Conservation (phyloP, 92 coral and sea anemone genomes). For the Umimayanthus kanabou region DNA sequence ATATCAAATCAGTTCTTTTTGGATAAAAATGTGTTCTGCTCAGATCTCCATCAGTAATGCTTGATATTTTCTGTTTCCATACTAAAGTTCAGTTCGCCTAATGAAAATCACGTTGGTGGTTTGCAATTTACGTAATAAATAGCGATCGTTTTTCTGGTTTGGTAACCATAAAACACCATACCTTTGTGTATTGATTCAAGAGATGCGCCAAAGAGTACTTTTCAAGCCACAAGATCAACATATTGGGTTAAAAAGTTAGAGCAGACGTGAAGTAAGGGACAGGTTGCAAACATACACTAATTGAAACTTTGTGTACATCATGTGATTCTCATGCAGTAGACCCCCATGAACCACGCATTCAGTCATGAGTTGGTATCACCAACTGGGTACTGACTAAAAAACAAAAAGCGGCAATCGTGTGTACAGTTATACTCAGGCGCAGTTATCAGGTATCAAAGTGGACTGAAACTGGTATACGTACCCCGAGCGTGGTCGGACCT, state of each 20-base stretch:
- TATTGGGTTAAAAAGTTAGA: neutral
- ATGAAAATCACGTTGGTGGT: neutral
- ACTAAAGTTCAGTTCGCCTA: neutral
- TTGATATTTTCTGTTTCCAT: no score
- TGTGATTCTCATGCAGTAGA: neutral
- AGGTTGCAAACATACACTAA: neutral
- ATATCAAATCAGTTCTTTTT: neutral
- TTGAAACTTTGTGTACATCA: neutral
- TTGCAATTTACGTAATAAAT: neutral
- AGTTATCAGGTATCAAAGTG: constrained; percentile 2
- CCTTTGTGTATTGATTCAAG: neutral
- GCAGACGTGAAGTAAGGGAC: neutral
- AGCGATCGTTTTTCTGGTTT: neutral
- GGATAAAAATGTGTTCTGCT: neutral
- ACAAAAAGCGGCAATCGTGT: neutral
- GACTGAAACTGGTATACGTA: neutral
- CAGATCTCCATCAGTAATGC: neutral
- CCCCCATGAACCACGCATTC: neutral
- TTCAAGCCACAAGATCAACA: neutral
- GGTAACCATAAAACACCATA: neutral
- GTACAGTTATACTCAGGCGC: neutral
- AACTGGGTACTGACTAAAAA: neutral
- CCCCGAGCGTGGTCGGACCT: neutral
- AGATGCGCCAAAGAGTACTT: neutral
- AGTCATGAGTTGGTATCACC: neutral